phyloP scores from a whole-genome alignment of 2,888 invertebrate genomes.

The Melolontha melolontha region DNA sequence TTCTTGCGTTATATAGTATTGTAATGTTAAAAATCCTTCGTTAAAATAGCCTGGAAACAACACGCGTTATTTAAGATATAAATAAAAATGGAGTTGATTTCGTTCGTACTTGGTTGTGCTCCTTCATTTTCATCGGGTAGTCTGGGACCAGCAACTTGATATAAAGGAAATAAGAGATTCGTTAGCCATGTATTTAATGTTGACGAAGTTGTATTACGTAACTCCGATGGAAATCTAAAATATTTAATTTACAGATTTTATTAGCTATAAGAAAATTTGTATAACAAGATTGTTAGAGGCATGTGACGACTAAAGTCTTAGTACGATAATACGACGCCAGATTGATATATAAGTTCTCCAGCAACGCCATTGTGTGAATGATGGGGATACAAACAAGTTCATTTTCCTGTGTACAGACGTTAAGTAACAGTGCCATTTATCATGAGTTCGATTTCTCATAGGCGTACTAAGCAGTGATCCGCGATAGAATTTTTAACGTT shows the following conservation, averaged over 20 bases:
- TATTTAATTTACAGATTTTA: no score
- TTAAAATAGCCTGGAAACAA: slow-evolving; percentile 68
- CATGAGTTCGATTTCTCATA: no score
- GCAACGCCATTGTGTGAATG: no score
- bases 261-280: background rate
- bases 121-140: slow-evolving; percentile 41
- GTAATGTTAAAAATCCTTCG: slow-evolving; percentile 77
- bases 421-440: no score
- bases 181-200: slow-evolving; percentile 73
- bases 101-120: slow-evolving; percentile 46
- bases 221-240: slow-evolving; percentile 72
- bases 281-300: no score
- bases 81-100: background rate
- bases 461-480: no score
- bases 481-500: no score
- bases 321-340: no score
- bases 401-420: no score
- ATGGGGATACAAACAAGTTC: no score
- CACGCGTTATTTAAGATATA: background rate
- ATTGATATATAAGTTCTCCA: no score
- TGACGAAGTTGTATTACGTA: slow-evolving; percentile 65
- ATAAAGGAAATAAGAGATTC: slow-evolving; percentile 67
- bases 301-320: no score
- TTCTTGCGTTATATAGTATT: slow-evolving; percentile 65
- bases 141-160: slow-evolving; percentile 53